phyloP scores from a whole-genome alignment of 1,140 invertebrate species.

The Aphaenogaster rudis region DNA sequence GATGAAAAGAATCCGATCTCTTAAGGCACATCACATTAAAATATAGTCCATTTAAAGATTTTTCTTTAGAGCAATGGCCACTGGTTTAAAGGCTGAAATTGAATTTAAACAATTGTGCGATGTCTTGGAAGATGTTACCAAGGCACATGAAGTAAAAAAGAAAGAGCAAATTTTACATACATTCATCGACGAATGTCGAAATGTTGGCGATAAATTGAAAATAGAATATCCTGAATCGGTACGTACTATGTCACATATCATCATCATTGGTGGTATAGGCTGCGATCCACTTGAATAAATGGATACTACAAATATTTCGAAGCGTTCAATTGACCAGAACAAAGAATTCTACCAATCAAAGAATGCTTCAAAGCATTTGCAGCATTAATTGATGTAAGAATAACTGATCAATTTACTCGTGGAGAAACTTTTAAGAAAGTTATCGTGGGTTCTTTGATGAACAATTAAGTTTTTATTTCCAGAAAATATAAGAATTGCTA shows the following conservation, averaged over 20 bases:
- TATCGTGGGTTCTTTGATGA: too few species aligned
- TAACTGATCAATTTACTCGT: too few species aligned
- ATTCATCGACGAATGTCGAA: slow-evolving; percentile 88
- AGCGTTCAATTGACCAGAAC: too few species aligned
- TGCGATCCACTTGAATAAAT: too few species aligned
- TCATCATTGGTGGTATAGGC: too few species aligned
- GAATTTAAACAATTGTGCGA: slow-evolving; percentile 85
- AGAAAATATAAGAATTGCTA: too few species aligned
- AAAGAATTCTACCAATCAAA: too few species aligned
- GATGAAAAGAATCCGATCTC: slow-evolving; percentile 69
- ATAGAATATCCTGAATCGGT: slow-evolving; percentile 73
- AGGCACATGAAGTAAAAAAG: slow-evolving; percentile 80
- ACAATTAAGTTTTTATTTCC: too few species aligned
- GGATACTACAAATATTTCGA: too few species aligned
- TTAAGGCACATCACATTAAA: not conserved
- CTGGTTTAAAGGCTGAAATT: slow-evolving; percentile 78
- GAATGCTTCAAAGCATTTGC: too few species aligned
- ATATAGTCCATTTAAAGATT: not conserved
- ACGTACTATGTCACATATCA: slow-evolving; percentile 45
- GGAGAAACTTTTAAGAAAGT: too few species aligned
- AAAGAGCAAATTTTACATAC: slow-evolving; percentile 87
- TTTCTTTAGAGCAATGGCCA: slow-evolving; percentile 22
- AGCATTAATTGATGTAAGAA: too few species aligned
- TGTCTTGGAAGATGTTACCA: slow-evolving; percentile 87
- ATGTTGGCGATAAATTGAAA: slow-evolving; percentile 76